phyloP scores from a whole-genome alignment of 1,140 invertebrate genomes.

The Formica selysi region DNA sequence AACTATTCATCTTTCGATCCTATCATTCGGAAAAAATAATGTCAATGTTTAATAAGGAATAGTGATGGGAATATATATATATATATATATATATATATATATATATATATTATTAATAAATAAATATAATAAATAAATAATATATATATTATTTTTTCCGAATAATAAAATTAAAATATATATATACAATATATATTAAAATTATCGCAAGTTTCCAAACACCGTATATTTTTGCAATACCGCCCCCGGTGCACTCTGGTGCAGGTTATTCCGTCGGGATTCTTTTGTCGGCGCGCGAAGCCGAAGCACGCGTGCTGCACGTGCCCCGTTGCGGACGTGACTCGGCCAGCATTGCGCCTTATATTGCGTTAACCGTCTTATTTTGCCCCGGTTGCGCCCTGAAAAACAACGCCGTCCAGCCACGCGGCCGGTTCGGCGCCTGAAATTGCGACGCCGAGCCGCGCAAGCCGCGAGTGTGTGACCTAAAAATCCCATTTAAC shows the following conservation, averaged over 20 bases:
- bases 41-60: background rate
- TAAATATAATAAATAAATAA: too few species aligned
- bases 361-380: slow-evolving; percentile 75
- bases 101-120: too few species aligned
- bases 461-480: slow-evolving; percentile 48
- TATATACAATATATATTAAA: background rate
- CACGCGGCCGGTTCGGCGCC: slow-evolving; percentile 34
- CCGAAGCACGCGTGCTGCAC: slow-evolving; percentile 83
- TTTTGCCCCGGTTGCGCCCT: slow-evolving; percentile 70
- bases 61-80: too few species aligned
- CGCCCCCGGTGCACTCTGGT: slow-evolving; percentile 8
- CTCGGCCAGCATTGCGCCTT: slow-evolving; percentile 76
- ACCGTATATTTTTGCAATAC: slow-evolving; percentile 69
- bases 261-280: slow-evolving; percentile 63
- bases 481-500: slow-evolving; percentile 70
- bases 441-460: slow-evolving; percentile 59
- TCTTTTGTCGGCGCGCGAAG: slow-evolving; percentile 78
- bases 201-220: slow-evolving; percentile 38
- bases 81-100: too few species aligned
- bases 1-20: background rate
- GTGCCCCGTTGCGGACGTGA: slow-evolving; percentile 82
- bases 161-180: too few species aligned
- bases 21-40: background rate
- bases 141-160: too few species aligned
- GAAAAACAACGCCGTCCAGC: slow-evolving; percentile 69